Evolutionary conservation across 2,888 invertebrate species (phyloP).

Genomic region (Nebria brevicollis): DNA sequence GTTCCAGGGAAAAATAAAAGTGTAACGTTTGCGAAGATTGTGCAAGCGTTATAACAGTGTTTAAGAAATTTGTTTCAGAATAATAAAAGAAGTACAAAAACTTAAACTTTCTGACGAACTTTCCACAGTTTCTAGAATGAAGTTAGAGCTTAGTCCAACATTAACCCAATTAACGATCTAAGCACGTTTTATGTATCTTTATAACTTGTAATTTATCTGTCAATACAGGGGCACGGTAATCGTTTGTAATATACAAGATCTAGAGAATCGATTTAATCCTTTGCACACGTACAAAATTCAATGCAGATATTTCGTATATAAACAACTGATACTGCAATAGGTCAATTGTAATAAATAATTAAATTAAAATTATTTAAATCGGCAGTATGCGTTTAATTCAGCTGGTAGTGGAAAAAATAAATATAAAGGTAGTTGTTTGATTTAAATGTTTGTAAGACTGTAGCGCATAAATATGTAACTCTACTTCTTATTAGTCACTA

Average conservation of each 20-base stretch:
- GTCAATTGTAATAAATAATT: too few species aligned
- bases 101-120: background rate
- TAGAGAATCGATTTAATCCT: too few species aligned
- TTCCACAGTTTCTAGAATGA: background rate
- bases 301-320: too few species aligned
- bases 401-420: too few species aligned
- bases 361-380: too few species aligned
- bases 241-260: background rate
- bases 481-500: too few species aligned
- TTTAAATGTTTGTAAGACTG: too few species aligned
- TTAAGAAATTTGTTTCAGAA: background rate
- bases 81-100: background rate
- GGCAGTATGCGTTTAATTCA: too few species aligned
- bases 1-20: background rate
- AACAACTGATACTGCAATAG: too few species aligned
- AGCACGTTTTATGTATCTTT: background rate
- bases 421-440: too few species aligned
- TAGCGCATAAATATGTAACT: too few species aligned
- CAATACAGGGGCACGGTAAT: background rate
- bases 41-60: background rate
- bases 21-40: background rate
- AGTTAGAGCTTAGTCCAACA: background rate
- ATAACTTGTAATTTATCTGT: background rate
- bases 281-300: too few species aligned
- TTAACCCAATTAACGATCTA: background rate